These are phyloP conservation scores for Geopemphigus sp. DNA, from an alignment of 1,140 invertebrate genomes.

Conservation along the genomic window DNA sequence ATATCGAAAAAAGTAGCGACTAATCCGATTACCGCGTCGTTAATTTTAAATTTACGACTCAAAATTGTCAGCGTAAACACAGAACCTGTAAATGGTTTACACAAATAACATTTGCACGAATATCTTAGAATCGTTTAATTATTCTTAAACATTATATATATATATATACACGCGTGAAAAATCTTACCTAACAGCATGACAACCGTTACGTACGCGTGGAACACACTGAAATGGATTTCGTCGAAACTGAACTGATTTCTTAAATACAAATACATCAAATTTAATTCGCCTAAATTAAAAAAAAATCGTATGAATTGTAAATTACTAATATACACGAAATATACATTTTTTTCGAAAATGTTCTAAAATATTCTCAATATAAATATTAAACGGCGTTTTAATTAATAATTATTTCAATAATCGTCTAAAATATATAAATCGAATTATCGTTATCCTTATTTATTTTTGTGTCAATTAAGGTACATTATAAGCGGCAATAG, in stretches of 20 bases:
- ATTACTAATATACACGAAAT: no score
- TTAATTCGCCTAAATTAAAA: constrained; percentile 51
- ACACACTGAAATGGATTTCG: constrained; percentile 51
- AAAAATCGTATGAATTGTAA: no score
- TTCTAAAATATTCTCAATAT: no score
- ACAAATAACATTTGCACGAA: no score
- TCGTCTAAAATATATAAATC: no score
- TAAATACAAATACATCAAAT: constrained; percentile 51
- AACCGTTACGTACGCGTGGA: constrained; percentile 49
- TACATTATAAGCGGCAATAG: no score
- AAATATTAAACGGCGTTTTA: no score
- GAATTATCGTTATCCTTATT: no score
- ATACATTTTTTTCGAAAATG: no score
- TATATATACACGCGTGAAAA: background rate
- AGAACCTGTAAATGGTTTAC: constrained; percentile 49
- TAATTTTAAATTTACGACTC: constrained; percentile 48
- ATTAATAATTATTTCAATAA: no score
- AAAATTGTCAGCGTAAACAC: constrained; percentile 51
- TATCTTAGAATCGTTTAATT: no score
- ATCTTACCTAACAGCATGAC: constrained; percentile 31
- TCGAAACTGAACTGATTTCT: constrained; percentile 51
- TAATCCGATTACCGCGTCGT: constrained; percentile 52
- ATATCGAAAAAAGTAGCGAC: constrained; percentile 51
- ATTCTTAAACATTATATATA: background rate
- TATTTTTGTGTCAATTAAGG: no score